phyloP scores from a whole-genome alignment of 2,888 invertebrate genomes.

The Hydropsyche betteni region DNA sequence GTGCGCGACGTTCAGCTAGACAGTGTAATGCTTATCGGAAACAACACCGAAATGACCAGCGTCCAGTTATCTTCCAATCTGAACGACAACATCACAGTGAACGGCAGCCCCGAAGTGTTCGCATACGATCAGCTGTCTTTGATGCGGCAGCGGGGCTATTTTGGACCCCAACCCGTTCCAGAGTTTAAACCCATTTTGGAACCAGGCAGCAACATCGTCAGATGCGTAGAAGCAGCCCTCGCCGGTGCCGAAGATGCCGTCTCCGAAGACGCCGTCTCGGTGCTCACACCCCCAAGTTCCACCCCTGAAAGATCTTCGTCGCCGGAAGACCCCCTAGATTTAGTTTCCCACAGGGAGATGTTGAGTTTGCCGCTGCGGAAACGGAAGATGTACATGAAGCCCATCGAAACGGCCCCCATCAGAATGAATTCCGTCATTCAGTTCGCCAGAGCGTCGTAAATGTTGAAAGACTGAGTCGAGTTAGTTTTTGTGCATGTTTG shows the following conservation, averaged over 20 bases:
- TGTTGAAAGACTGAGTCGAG: slow-evolving; percentile 41
- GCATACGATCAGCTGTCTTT: slow-evolving; percentile 53
- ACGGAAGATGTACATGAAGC: slow-evolving; percentile 80
- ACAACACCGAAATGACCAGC: slow-evolving; percentile 53
- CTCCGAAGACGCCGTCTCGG: slow-evolving; percentile 57
- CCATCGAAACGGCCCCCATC: slow-evolving; percentile 59
- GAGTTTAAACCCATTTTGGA: slow-evolving; percentile 59
- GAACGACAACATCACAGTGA: slow-evolving; percentile 65
- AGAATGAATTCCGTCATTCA: slow-evolving; percentile 82
- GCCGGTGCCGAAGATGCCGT: slow-evolving; percentile 66
- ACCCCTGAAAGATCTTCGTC: slow-evolving; percentile 65
- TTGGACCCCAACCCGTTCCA: slow-evolving; percentile 56
- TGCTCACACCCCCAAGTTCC: slow-evolving; percentile 55
- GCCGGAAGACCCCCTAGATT: slow-evolving; percentile 66
- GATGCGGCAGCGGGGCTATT: slow-evolving; percentile 55
- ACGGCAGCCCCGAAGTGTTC: slow-evolving; percentile 57
- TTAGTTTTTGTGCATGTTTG: slow-evolving; percentile 28
- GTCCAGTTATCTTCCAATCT: slow-evolving; percentile 62
- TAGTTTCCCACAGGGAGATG: slow-evolving; percentile 66
- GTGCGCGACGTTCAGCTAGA: slow-evolving; percentile 57
- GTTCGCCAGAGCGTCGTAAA: slow-evolving; percentile 78
- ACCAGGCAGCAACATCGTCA: slow-evolving; percentile 67
- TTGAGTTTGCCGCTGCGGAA: slow-evolving; percentile 80
- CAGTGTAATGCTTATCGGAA: slow-evolving; percentile 19
- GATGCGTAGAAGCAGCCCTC: slow-evolving; percentile 71